phyloP scores from a whole-genome alignment of 2,113 vertebrate species.

The Psophia crepitans region DNA sequence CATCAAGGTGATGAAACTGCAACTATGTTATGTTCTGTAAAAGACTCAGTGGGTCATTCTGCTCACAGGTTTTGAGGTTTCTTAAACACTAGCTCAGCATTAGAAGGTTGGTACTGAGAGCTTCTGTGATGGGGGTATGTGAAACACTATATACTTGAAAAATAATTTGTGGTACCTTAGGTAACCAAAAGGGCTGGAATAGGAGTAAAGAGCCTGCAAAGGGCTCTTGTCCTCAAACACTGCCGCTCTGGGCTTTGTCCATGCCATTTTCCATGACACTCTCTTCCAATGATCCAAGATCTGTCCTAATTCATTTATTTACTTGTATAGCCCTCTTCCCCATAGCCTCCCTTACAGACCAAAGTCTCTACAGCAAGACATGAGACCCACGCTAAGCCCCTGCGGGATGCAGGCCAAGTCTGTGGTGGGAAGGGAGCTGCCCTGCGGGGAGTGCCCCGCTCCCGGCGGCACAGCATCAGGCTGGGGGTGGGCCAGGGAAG shows the following conservation, averaged over 20 bases:
- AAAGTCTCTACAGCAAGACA: neutral
- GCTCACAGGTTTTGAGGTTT: neutral
- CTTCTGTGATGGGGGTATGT: neutral
- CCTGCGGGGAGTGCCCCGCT: neutral
- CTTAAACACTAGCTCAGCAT: neutral
- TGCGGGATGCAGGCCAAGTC: neutral
- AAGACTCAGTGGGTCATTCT: neutral
- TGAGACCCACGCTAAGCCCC: accelerated
- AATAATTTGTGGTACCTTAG: neutral
- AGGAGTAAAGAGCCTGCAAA: neutral
- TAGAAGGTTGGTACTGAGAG: neutral
- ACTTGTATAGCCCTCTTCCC: neutral
- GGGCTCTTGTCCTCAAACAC: neutral
- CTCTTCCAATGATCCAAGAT: neutral
- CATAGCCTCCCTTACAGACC: neutral
- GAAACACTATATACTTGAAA: neutral
- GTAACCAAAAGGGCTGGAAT: neutral
- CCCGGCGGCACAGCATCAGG: neutral
- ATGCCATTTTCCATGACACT: neutral
- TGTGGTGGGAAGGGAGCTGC: neutral
- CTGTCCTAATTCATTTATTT: neutral
- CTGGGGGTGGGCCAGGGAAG: neutral
- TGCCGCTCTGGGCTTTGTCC: neutral
- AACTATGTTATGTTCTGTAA: neutral
- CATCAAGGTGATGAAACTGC: neutral